Conservation (phyloP, 2,797 vertebrate genomes). For the Nothura maculosa region DNA sequence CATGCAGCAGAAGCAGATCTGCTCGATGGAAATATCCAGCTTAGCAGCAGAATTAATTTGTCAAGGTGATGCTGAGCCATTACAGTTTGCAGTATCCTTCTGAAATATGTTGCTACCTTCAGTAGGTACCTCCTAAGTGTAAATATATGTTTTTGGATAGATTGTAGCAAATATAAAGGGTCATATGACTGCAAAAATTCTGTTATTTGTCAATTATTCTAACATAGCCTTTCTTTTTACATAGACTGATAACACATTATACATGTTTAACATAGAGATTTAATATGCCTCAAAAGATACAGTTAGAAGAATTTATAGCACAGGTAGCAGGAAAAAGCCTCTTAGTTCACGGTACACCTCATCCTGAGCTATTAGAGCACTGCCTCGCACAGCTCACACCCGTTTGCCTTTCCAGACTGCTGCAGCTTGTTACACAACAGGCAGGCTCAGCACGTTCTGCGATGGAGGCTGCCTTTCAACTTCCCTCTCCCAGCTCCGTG, state of each 20-base stretch:
- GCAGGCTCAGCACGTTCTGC: conserved; percentile 45
- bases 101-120: background rate
- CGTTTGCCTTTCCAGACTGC: conserved; percentile 30
- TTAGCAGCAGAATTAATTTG: background rate
- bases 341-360: background rate
- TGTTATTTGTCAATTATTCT: background rate
- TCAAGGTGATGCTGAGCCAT: background rate
- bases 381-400: conserved; percentile 48
- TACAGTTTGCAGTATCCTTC: background rate
- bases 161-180: background rate
- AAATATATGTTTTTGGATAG: background rate
- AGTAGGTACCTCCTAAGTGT: background rate
- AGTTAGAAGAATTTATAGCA: background rate
- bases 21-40: background rate
- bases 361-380: background rate
- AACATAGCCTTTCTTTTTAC: background rate
- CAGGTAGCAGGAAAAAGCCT: background rate
- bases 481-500: background rate
- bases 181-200: background rate
- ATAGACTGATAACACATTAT: background rate
- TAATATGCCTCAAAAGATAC: background rate
- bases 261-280: rapidly evolving
- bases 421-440: conserved; percentile 19
- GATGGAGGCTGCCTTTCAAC: conserved; percentile 25
- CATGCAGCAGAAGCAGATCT: background rate